phyloP scores from a whole-genome alignment of 2,797 vertebrate species.

The Rhadinocentrus ornatus region DNA sequence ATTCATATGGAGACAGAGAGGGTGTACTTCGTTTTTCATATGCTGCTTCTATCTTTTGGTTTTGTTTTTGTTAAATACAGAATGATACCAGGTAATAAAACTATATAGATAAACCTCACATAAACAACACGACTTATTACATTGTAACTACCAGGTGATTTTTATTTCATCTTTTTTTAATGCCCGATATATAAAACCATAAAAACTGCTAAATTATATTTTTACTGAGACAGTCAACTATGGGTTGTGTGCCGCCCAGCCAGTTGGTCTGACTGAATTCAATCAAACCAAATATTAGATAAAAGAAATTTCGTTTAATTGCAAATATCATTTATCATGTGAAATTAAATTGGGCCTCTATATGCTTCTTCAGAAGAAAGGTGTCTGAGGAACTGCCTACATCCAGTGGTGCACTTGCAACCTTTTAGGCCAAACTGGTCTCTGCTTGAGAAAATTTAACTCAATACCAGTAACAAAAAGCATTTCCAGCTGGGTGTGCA shows the following conservation, averaged over 20 bases:
- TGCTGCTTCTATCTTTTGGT: neutral
- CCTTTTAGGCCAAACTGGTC: neutral
- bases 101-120: too few species aligned
- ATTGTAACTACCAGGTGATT: too few species aligned
- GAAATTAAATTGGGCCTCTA: neutral
- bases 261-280: too few species aligned
- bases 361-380: too few species aligned
- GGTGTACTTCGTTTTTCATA: neutral
- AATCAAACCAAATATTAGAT: neutral
- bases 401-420: neutral
- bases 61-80: neutral
- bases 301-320: neutral
- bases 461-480: neutral
- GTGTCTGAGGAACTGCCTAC: too few species aligned
- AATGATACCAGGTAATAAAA: neutral
- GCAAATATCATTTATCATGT: too few species aligned
- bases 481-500: constrained; percentile 16
- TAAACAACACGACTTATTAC: neutral
- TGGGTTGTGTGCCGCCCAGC: neutral
- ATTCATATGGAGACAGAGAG: neutral
- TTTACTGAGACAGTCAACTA: too few species aligned
- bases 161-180: neutral
- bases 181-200: neutral
- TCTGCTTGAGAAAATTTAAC: neutral
- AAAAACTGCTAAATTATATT: neutral